Evolutionary conservation across 2,797 vertebrate genomes (phyloP).

Genomic region (Dipus sagitta): DNA sequence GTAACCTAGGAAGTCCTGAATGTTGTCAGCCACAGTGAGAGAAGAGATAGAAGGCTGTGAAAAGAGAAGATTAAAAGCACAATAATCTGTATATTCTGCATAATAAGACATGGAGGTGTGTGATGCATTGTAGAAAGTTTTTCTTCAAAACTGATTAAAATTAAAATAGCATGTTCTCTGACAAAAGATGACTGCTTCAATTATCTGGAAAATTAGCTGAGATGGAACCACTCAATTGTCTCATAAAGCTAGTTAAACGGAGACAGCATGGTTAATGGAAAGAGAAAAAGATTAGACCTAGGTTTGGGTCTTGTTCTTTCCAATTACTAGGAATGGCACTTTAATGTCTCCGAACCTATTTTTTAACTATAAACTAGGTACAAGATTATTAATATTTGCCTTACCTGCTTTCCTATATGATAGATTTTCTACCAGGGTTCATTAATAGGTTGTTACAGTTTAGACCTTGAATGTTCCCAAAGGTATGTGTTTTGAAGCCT

Average conservation of each 20-base stretch:
- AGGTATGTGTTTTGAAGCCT: neutral
- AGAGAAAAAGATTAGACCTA: constrained; percentile 27
- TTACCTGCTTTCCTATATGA: neutral
- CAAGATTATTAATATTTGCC: neutral
- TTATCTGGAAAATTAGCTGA: constrained; percentile 76
- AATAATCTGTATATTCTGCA: constrained; percentile 70
- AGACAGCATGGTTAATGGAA: constrained; percentile 1
- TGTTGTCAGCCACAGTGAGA: constrained; percentile 32
- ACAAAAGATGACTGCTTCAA: constrained; percentile 66
- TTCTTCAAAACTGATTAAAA: constrained; percentile 74
- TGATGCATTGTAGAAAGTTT: constrained; percentile 61
- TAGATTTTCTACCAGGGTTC: constrained; percentile 27
- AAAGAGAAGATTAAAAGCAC: constrained; percentile 74
- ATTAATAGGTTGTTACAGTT: neutral
- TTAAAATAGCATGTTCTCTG: constrained; percentile 70
- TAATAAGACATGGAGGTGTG: constrained; percentile 67
- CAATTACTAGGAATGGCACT: neutral
- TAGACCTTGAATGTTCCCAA: neutral
- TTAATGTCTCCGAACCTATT: constrained; percentile 32
- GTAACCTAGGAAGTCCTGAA: constrained; percentile 55
- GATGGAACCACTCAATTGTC: constrained; percentile 5
- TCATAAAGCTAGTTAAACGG: constrained; percentile 57
- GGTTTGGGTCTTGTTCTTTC: neutral
- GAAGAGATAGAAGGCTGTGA: constrained; percentile 65
- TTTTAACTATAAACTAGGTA: constrained; percentile 38